Evolutionary conservation across 2,797 vertebrate genomes (phyloP), one percentile per base, ranked within the genome.

Genomic region (Sus cebifrons): DNA sequence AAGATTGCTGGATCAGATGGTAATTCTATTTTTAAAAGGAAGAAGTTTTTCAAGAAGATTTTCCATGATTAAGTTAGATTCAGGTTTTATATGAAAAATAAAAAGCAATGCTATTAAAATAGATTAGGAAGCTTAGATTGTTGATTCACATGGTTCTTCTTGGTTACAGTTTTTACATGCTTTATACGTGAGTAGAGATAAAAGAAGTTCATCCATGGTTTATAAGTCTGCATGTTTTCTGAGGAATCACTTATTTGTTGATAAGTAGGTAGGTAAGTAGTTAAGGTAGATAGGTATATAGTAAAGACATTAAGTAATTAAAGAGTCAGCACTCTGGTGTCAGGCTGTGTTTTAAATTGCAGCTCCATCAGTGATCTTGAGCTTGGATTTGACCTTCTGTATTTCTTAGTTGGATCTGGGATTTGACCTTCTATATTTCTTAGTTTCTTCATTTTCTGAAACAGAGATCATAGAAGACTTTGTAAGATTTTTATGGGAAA

Each of bases 51-150:
- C 90, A 85, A 87, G 71, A 58, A 21, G 2, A 0, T 81, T 70
- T 85, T 93, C 49, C 15, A 74, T 88, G 86, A 40, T 68, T 40
- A 89, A 82, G n/a, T 89, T 96, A 93, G 68, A 86, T 77, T 91
- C 21, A 58, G n/a, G 16, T 89, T 93, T 91, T 86, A 29, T 52
- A 58, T 90, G 70, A 93, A 74, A 86, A 84, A 65, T 93, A 58
- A 70, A 89, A 96, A 40, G 74, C 16, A 87, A 1, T 64, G 64
- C 18, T 87, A 60, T 93, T 70, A 74, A 71, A 11, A 81, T 49
- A 6, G n/a, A 75, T 89, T 75, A 64, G 60, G 67, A 73, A 82
- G 7, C 18, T 64, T 89, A 81, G 32, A 58, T 81, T 73, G 9
- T 52, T 83, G 32, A 64, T 90, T 93, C 7, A 15, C 74, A 13